Evolutionary conservation across 2,888 invertebrate species (phyloP).

Genomic region (Tetropium fuscum): DNA sequence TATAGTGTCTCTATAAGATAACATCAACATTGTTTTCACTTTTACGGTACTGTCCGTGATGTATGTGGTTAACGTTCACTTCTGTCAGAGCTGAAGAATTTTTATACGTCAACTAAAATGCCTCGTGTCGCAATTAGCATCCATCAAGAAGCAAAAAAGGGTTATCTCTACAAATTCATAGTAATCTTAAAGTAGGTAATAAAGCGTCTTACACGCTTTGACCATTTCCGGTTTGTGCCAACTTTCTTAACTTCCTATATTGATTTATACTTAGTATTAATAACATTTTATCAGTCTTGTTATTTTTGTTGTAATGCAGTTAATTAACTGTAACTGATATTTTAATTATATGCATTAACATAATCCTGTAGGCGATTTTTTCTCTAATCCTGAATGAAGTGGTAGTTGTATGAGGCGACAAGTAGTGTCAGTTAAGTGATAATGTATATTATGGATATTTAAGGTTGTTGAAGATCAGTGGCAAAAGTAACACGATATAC

Average conservation of each 20-base stretch:
- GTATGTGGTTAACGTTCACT: slow-evolving; percentile 31
- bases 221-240: slow-evolving; percentile 35
- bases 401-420: no score
- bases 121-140: slow-evolving; percentile 36
- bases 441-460: no score
- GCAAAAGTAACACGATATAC: no score
- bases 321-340: background rate
- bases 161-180: slow-evolving; percentile 21
- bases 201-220: slow-evolving; percentile 1
- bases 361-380: no score
- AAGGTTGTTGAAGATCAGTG: no score
- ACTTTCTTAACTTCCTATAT: slow-evolving; percentile 35
- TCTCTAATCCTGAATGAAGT: no score
- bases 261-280: slow-evolving; percentile 34
- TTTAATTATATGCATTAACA: background rate
- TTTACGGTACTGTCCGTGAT: slow-evolving; percentile 24
- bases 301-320: slow-evolving; percentile 9
- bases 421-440: no score
- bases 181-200: slow-evolving; percentile 10
- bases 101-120: slow-evolving; percentile 41
- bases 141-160: slow-evolving; percentile 20
- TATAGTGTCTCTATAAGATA: background rate
- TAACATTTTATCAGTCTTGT: slow-evolving; percentile 27
- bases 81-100: slow-evolving; percentile 36
- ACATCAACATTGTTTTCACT: slow-evolving; percentile 31